Evolutionary conservation across 2,888 invertebrate species (phyloP).

Genomic region (Galerucella nymphaeae): DNA sequence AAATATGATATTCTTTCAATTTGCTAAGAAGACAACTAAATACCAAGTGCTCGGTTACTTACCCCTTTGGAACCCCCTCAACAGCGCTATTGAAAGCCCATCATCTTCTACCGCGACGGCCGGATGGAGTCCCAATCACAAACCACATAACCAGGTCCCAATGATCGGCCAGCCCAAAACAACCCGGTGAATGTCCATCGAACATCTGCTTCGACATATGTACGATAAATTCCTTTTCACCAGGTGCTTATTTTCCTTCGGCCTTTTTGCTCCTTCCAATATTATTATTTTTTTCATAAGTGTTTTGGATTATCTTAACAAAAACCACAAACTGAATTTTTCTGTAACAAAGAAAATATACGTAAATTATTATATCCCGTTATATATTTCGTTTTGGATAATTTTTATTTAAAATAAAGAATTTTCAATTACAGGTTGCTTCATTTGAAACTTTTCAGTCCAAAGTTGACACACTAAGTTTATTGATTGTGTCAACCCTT

Average conservation of each 20-base stretch:
- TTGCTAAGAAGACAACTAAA: no score
- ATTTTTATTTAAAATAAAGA: background rate
- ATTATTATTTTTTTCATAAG: conserved; percentile 25
- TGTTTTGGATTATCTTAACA: conserved; percentile 14
- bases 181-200: conserved; percentile 46
- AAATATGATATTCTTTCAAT: no score
- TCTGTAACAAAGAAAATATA: background rate
- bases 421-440: no score
- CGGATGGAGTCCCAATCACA: conserved; percentile 39
- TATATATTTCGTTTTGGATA: background rate
- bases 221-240: conserved; percentile 53
- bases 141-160: no score
- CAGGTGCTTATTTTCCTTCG: conserved; percentile 50
- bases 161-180: conserved; percentile 27
- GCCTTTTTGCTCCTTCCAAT: conserved; percentile 27
- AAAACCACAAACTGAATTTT: conserved; percentile 1
- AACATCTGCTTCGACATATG: conserved; percentile 56
- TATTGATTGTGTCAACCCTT: no score
- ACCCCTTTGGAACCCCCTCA: background rate
- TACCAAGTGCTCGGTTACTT: background rate
- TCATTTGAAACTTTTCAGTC: no score
- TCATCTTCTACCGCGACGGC: conserved; percentile 5
- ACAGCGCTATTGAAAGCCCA: conserved; percentile 12
- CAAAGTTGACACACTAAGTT: no score
- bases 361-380: background rate